These are phyloP conservation scores for Thunnus albacares DNA, from an alignment of 2,797 vertebrate species.

Conservation along the genomic window DNA sequence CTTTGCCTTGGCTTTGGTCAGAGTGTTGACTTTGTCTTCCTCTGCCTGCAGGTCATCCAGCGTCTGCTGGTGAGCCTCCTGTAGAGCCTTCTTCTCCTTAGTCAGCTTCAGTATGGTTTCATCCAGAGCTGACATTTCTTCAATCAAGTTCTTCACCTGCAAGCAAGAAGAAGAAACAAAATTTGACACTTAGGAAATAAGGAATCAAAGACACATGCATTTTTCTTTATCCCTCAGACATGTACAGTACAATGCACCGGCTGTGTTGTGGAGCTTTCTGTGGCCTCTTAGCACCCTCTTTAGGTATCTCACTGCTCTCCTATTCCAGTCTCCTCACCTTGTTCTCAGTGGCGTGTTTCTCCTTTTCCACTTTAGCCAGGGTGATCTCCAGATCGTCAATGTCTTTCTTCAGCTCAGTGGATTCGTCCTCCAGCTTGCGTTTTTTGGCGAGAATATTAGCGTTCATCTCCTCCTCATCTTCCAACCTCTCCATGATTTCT, in stretches of 20 bases:
- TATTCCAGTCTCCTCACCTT: constrained; percentile 82
- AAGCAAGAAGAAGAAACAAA: not conserved
- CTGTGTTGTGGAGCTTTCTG: not conserved
- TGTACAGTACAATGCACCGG: not conserved
- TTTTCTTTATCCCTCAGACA: not conserved
- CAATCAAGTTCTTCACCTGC: constrained; percentile 95
- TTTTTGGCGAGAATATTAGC: constrained; percentile 90
- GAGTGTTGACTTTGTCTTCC: constrained; percentile 94
- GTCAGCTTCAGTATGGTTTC: constrained; percentile 92
- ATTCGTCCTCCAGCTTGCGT: constrained; percentile 95
- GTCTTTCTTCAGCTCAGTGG: constrained; percentile 95
- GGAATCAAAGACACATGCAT: not conserved
- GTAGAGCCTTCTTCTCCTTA: constrained; percentile 94
- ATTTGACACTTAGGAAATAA: not conserved
- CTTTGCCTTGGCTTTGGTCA: constrained; percentile 94
- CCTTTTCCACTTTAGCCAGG: constrained; percentile 94
- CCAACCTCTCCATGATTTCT: constrained; percentile 91
- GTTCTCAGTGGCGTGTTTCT: constrained; percentile 95
- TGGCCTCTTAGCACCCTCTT: constrained; percentile 2
- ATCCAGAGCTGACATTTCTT: constrained; percentile 94
- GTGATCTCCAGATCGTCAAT: constrained; percentile 95
- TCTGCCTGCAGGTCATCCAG: constrained; percentile 95
- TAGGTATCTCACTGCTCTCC: not conserved
- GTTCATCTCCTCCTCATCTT: constrained; percentile 95
- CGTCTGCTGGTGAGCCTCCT: constrained; percentile 95